Conservation (phyloP, 1,140 invertebrate species). For the Gryllus bimaculatus region DNA sequence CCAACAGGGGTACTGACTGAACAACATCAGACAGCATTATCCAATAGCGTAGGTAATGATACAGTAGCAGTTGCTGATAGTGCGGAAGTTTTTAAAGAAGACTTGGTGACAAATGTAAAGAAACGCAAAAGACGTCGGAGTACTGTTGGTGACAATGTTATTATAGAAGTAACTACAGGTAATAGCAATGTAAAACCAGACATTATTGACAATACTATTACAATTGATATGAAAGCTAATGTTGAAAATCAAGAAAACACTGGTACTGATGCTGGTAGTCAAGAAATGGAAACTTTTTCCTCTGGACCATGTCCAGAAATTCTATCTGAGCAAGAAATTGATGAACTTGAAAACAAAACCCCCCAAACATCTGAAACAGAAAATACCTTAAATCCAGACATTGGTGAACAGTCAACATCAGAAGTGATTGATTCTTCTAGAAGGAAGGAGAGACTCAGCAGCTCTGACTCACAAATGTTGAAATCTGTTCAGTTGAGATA, state of each 20-base stretch:
- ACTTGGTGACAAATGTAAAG: background rate
- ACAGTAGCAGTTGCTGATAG: background rate
- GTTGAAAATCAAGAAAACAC: background rate
- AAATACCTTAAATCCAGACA: too few relatives aligned
- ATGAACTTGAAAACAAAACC: too few relatives aligned
- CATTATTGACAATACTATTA: too few relatives aligned
- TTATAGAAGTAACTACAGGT: background rate
- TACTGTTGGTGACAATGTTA: background rate
- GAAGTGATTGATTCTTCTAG: too few relatives aligned
- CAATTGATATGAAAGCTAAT: background rate
- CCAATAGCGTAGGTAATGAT: background rate
- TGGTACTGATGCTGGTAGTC: background rate
- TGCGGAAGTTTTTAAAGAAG: background rate
- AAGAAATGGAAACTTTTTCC: background rate
- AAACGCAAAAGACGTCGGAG: background rate
- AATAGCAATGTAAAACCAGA: background rate
- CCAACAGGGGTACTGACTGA: background rate
- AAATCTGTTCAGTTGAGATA: background rate
- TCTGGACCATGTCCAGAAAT: background rate
- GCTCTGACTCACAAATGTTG: too few relatives aligned
- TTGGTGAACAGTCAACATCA: too few relatives aligned
- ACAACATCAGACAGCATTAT: background rate
- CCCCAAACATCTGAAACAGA: too few relatives aligned
- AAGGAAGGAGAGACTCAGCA: too few relatives aligned
- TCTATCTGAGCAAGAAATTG: too few relatives aligned